Base-by-base conservation (phyloP, 2,797 vertebrate species). In the Sphaeramia orbicularis region DNA sequence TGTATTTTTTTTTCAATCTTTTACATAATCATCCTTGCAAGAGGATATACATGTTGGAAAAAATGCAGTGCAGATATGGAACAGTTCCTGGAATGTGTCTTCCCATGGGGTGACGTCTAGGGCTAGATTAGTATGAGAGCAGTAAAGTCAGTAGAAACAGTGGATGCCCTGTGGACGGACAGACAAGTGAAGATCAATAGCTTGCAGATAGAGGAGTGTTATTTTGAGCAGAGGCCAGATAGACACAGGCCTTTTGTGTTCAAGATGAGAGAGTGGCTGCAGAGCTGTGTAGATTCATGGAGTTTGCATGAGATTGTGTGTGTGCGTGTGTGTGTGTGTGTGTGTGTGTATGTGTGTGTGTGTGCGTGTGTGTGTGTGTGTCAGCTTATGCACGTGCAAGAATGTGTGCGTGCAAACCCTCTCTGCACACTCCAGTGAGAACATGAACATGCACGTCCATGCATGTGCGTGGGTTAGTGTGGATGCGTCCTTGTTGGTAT, bases 231-330 rank as follows among this genome's bases (percentile, higher is more conserved):
- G 62, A 70, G 55, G 48, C 53, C 63, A 66, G 73, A 81, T 2
- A 78, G 59, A 89, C 81, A 82, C 83, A 78, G 79, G 84, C 58
- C 80, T 89, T 83, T 86, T 83, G 78, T 84, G 76, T 69, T 9
- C 10, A 2, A 55, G 56, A 80, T 70, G 75, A 82, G 80, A 81
- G 65, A 54, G 40, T 7, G 36, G 27, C 56, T 32, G 59, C 38
- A 14, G 63, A 38, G 41, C 52, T 59, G 52, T 64, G 56, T 65
- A 72, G 73, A 72, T 69, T 65, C 41, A 66, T 55, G 32, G 18
- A 49, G 49, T 50, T 38, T 57, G 59, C 44, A 62, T 56, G 73
- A 60, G 53, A 42, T 60, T 27, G 16, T 37, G 30, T 38, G 24
- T 55, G 58, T 56, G 52, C n/a, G n/a, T n/a, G n/a, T n/a, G n/a